Percentiles rank a stretch among this genome's conserved stretches.
Evolutionary conservation across 2,113 vertebrate species (phyloP).

Genomic region (Diphyllodes magnificus): DNA sequence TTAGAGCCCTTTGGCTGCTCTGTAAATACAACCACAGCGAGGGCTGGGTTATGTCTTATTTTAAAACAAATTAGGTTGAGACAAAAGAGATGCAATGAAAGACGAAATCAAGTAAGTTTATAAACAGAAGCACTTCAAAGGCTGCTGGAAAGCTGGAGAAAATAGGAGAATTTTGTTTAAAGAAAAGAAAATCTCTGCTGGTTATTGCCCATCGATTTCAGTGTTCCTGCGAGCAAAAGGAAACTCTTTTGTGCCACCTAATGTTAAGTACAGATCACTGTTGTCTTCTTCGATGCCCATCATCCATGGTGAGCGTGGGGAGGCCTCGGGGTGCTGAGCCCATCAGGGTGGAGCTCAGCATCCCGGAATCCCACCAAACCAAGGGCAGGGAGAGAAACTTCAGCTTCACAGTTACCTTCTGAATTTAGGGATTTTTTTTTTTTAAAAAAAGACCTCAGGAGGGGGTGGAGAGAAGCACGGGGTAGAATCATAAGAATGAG

Average conservation of each 20-base stretch:
- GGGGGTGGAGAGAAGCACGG: slow-evolving; percentile 9
- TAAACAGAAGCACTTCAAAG: neutral
- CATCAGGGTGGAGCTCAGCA: neutral
- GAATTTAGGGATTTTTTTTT: neutral
- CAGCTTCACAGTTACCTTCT: neutral
- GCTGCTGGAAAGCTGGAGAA: neutral
- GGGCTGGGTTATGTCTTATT: neutral
- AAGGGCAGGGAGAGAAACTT: neutral
- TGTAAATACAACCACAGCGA: neutral
- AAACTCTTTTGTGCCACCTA: slow-evolving; percentile 71
- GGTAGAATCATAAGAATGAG: neutral
- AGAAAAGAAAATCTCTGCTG: slow-evolving; percentile 8
- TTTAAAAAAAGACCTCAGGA: neutral
- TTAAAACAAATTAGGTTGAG: neutral
- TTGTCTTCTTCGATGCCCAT: neutral
- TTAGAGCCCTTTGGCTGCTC: neutral
- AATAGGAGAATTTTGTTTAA: neutral
- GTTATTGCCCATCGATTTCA: neutral
- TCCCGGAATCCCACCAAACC: neutral
- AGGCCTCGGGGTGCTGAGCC: neutral
- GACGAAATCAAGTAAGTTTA: neutral
- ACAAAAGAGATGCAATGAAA: neutral
- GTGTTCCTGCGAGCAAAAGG: slow-evolving; percentile 9
- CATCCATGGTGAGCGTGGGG: rapidly evolving
- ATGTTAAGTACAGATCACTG: slow-evolving; percentile 62